Evolutionary conservation across 1,140 invertebrate species (phyloP).

Genomic region (Phymastichus coffea): DNA sequence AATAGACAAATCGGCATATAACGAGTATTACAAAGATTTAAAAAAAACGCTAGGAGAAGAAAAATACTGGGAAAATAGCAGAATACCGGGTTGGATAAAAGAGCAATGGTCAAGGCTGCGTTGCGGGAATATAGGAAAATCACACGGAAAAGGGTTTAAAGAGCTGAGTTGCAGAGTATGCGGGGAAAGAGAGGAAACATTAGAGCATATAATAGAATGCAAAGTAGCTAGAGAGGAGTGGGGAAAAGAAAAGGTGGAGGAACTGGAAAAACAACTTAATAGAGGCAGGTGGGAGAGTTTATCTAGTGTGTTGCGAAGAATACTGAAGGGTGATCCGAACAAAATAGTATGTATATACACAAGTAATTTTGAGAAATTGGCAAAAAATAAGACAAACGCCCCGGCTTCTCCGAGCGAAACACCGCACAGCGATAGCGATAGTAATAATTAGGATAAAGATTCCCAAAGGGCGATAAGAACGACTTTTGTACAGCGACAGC

Average conservation of each 20-base stretch:
- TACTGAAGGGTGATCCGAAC: background rate
- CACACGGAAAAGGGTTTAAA: constrained; percentile 17
- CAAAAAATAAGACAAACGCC: background rate
- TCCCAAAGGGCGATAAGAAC: too few relatives aligned
- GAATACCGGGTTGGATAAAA: background rate
- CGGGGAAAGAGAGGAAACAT: background rate
- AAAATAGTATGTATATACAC: background rate
- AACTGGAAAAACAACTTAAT: background rate
- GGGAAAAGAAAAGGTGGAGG: too few relatives aligned
- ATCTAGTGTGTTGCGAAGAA: background rate
- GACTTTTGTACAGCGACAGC: too few relatives aligned
- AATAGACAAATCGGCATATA: background rate
- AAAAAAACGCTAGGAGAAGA: background rate
- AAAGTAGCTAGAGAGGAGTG: background rate
- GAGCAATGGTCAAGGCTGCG: constrained; percentile 24
- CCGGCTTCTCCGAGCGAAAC: too few relatives aligned
- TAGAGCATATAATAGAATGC: background rate
- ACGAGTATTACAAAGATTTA: background rate
- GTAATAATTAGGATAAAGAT: too few relatives aligned
- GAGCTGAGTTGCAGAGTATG: background rate
- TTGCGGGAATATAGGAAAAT: constrained; percentile 29
- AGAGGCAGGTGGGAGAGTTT: background rate
- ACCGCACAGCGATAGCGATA: too few relatives aligned
- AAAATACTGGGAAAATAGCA: constrained; percentile 12
- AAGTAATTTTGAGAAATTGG: background rate